A percentile compares a stretch with the other conserved stretches of the same genome.
These are phyloP conservation scores for Argyra leucocephala DNA, from an alignment of 2,888 invertebrate species.

Conservation along the genomic window DNA sequence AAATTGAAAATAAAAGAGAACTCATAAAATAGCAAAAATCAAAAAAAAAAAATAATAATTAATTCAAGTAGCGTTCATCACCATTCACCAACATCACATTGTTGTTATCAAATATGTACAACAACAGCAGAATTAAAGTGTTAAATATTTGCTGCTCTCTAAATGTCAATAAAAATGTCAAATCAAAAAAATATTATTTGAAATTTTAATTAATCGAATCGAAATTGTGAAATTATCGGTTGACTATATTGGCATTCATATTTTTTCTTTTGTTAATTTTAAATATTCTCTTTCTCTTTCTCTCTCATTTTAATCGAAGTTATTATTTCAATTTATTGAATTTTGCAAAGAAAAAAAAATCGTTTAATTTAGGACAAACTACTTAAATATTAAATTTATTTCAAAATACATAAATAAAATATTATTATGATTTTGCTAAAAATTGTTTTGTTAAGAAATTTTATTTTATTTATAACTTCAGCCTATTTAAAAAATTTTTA, in stretches of 20 bases:
- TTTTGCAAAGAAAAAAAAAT: background rate
- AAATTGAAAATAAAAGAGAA: background rate
- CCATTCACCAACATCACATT: no score
- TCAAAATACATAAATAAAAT: no score
- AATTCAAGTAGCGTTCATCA: background rate
- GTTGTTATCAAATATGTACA: background rate
- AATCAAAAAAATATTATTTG: background rate
- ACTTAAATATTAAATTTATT: no score
- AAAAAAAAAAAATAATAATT: background rate
- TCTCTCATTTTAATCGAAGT: background rate
- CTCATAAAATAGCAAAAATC: background rate
- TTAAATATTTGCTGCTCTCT: background rate
- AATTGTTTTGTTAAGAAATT: no score
- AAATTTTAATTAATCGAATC: slow-evolving; percentile 6
- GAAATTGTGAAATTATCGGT: background rate
- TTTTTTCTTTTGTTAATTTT: background rate
- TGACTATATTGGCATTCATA: background rate
- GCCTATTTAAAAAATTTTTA: no score
- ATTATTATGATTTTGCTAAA: no score
- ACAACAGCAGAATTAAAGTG: no score
- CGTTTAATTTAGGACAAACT: background rate
- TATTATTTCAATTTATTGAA: background rate
- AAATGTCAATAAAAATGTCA: slow-evolving; percentile 3
- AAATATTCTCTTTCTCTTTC: background rate
- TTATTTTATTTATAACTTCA: no score